Conservation (phyloP, 2,797 vertebrate genomes). For the Thamnophis elegans region DNA sequence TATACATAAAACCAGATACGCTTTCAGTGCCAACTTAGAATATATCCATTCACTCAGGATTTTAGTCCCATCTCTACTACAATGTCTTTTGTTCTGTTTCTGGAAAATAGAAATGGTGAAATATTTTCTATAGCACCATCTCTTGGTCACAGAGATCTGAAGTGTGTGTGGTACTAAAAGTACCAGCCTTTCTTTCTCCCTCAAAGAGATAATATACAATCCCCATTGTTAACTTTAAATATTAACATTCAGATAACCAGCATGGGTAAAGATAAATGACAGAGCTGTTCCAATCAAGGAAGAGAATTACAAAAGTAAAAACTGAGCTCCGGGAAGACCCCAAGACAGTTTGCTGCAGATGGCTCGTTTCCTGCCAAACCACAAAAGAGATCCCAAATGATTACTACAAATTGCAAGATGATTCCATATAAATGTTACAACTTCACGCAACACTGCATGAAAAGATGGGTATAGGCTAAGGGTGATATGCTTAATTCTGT, state of each 20-base stretch:
- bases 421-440: neutral
- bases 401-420: neutral
- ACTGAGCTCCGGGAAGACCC: neutral
- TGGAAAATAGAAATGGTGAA: neutral
- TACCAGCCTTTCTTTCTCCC: neutral
- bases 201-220: neutral
- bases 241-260: neutral
- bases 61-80: neutral
- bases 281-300: neutral
- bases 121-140: neutral
- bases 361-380: neutral
- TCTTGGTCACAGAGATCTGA: neutral
- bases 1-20: no score
- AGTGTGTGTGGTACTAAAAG: neutral
- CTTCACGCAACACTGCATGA: neutral
- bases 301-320: neutral
- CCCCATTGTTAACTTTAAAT: neutral
- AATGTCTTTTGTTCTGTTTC: neutral
- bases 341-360: neutral
- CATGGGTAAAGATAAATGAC: neutral
- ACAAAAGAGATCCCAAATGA: neutral
- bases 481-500: neutral
- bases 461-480: neutral
- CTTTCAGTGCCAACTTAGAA: neutral
- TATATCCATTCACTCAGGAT: neutral